These are phyloP conservation scores for Scortum barcoo DNA, from an alignment of 2,113 vertebrate genomes.

Conservation along the genomic window DNA sequence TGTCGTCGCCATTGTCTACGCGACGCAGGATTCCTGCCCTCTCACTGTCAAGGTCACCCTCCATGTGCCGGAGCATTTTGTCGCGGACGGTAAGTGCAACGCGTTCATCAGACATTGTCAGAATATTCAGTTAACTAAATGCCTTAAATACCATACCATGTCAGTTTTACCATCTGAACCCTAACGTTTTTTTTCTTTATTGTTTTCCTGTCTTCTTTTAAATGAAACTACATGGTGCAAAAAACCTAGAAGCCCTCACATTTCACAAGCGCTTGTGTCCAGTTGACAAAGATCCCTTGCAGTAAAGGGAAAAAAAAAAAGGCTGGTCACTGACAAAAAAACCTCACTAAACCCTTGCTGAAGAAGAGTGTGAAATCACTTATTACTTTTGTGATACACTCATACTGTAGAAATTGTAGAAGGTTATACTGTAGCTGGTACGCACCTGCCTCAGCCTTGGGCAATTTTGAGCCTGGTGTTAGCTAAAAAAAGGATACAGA, in stretches of 20 bases:
- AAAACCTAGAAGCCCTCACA: neutral
- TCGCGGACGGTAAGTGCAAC: slow-evolving; percentile 93
- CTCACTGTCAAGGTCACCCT: slow-evolving; percentile 97
- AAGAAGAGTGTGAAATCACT: neutral
- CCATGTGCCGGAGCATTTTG: slow-evolving; percentile 98
- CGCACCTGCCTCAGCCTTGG: neutral
- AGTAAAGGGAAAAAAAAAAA: neutral
- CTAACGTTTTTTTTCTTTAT: neutral
- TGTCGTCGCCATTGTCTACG: slow-evolving; percentile 95
- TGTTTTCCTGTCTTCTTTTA: neutral
- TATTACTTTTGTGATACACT: neutral
- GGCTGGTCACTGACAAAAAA: neutral
- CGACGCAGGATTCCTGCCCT: slow-evolving; percentile 94
- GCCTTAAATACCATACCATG: neutral
- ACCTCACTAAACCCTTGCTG: neutral
- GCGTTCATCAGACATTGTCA: slow-evolving; percentile 40
- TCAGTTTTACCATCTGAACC: neutral
- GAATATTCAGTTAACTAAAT: neutral
- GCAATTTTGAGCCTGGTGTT: neutral
- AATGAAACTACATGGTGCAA: neutral
- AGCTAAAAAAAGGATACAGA: neutral
- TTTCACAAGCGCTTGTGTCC: neutral
- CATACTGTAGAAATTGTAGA: neutral
- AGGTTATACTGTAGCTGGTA: neutral
- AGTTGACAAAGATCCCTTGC: neutral